A percentile compares a stretch with the other conserved stretches of the same genome.
These are phyloP conservation scores for honey bee (Apis mellifera) DNA, from an alignment of 1,140 invertebrate species.

Conservation along the genomic window DNA sequence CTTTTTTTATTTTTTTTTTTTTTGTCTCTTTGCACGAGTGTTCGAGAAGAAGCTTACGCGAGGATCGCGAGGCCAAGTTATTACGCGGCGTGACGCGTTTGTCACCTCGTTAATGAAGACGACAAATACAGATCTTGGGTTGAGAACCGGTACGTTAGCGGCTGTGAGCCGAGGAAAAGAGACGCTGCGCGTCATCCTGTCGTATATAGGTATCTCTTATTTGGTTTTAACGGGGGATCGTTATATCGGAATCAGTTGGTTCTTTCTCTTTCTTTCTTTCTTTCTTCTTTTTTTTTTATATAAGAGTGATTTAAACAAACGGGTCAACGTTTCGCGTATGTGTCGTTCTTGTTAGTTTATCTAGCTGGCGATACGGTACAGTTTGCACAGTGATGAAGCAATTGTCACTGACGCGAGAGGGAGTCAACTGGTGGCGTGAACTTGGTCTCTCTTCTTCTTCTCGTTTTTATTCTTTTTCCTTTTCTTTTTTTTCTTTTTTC, in stretches of 20 bases:
- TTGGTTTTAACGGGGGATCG: neutral
- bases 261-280: slow-evolving; percentile 1
- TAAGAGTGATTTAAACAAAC: slow-evolving; percentile 3
- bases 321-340: slow-evolving; percentile 2
- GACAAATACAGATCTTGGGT: slow-evolving; percentile 31
- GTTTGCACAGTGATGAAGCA: neutral
- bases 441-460: too few species aligned
- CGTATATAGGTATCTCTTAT: slow-evolving; percentile 11
- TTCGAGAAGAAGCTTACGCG: neutral
- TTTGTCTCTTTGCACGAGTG: too few species aligned
- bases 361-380: neutral
- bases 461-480: too few species aligned
- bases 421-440: too few species aligned
- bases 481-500: too few species aligned
- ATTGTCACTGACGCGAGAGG: too few species aligned
- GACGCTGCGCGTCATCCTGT: neutral
- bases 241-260: slow-evolving; percentile 11
- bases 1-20: too few species aligned
- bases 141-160: slow-evolving; percentile 4
- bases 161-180: neutral
- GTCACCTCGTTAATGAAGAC: slow-evolving; percentile 29
- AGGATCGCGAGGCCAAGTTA: neutral
- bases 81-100: slow-evolving; percentile 18
- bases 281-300: neutral
- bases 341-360: neutral